phyloP scores from a whole-genome alignment of 2,797 vertebrate genomes.

The Petrocephalus schoutedeni region DNA sequence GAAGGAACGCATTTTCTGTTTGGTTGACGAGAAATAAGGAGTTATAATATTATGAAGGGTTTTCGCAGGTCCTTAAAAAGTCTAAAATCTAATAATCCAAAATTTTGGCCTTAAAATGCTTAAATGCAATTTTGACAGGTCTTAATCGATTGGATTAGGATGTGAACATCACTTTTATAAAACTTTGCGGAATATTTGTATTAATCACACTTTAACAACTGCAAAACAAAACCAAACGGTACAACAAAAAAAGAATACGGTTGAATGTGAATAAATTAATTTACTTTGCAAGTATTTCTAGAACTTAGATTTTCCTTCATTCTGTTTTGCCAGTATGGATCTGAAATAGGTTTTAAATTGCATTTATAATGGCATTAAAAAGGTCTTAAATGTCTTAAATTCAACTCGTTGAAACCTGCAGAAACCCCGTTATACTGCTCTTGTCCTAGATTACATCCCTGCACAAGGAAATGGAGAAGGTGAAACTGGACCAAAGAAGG shows the following conservation, averaged over 20 bases:
- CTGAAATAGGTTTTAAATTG: not conserved
- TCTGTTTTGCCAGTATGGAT: not conserved
- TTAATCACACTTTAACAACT: not conserved
- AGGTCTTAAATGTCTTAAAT: not conserved
- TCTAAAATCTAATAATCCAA: not conserved
- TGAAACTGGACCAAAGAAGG: constrained; percentile 92
- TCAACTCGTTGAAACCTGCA: not conserved
- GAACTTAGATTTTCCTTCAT: not conserved
- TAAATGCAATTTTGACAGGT: not conserved
- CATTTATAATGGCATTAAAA: not conserved
- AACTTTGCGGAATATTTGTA: not conserved
- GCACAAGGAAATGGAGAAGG: constrained; percentile 94
- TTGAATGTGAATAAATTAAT: not conserved
- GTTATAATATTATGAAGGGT: not conserved
- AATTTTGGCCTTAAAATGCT: not conserved
- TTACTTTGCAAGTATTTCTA: not conserved
- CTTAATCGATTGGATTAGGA: not conserved
- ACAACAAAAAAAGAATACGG: not conserved
- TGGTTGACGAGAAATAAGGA: not conserved
- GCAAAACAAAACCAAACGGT: not conserved
- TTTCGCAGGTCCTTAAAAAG: not conserved
- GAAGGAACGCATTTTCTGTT: not conserved
- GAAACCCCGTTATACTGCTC: not conserved
- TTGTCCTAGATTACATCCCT: constrained; percentile 74
- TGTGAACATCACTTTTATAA: not conserved